Evolutionary conservation across 2,888 invertebrate genomes (phyloP).

Genomic region (Tipula vernalis): DNA sequence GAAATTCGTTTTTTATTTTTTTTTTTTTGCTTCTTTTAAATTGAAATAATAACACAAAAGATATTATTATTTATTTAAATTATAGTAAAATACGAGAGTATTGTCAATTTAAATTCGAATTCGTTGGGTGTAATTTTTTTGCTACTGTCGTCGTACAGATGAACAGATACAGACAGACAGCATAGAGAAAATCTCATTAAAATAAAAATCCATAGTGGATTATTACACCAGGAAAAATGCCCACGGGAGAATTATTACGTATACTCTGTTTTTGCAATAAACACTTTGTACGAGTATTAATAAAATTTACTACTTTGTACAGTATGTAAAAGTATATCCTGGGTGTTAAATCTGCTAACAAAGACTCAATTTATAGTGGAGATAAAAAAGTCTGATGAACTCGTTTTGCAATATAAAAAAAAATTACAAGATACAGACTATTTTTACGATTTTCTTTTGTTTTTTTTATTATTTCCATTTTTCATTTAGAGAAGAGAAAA

Average conservation of each 20-base stretch:
- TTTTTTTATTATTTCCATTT: not conserved
- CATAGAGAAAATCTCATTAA: too few species aligned
- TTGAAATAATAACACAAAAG: not conserved
- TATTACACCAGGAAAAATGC: not conserved
- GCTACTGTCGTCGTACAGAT: not conserved
- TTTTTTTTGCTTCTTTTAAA: not conserved
- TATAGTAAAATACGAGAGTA: not conserved
- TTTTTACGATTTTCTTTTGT: not conserved
- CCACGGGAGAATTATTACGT: not conserved
- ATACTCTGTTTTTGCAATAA: not conserved
- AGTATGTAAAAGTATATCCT: too few species aligned
- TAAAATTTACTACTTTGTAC: not conserved
- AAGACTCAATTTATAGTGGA: not conserved
- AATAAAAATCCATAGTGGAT: not conserved
- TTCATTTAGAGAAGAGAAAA: not conserved
- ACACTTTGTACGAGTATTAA: not conserved
- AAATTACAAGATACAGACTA: not conserved
- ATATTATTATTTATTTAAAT: constrained; percentile 4
- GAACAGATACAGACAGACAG: not conserved
- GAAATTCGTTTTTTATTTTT: not conserved
- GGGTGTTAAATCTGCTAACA: not conserved
- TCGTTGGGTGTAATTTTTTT: not conserved
- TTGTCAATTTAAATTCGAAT: not conserved
- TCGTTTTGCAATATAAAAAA: not conserved
- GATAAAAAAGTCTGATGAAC: not conserved